A percentile compares a stretch with the other conserved stretches of the same genome.
These are phyloP conservation scores for Lycia hirtaria DNA, from an alignment of 2,888 invertebrate species.

Conservation along the genomic window DNA sequence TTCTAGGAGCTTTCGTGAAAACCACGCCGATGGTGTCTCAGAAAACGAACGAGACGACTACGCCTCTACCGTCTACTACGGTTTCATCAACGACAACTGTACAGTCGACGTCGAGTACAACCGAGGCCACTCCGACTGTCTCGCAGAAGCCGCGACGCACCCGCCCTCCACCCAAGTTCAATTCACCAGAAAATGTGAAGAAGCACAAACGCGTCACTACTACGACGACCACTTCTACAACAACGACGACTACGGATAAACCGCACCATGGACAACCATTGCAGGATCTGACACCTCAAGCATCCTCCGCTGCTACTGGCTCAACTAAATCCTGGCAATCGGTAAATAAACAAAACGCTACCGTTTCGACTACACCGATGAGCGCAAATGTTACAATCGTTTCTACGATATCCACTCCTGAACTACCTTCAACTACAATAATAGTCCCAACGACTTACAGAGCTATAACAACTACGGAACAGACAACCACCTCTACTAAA, in stretches of 20 bases:
- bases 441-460: conserved; percentile 40
- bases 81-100: conserved; percentile 38
- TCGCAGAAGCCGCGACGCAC: conserved; percentile 62
- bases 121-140: conserved; percentile 49
- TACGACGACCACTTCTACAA: conserved; percentile 59
- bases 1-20: conserved; percentile 71
- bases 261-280: conserved; percentile 55
- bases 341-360: conserved; percentile 41
- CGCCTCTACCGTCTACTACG: conserved; percentile 45
- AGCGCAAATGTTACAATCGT: conserved; percentile 11
- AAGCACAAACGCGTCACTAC: conserved; percentile 73
- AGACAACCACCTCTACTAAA: conserved; percentile 38
- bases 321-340: conserved; percentile 50
- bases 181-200: conserved; percentile 65
- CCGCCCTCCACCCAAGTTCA: conserved; percentile 70
- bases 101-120: conserved; percentile 34
- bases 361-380: conserved; percentile 45
- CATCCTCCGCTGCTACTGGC: conserved; percentile 65
- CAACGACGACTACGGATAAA: conserved; percentile 51
- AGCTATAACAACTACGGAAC: conserved; percentile 43
- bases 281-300: conserved; percentile 68
- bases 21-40: conserved; percentile 73
- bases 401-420: conserved; percentile 18
- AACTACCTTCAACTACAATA: conserved; percentile 44
- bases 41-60: conserved; percentile 54